Evolutionary conservation across 2,888 invertebrate genomes (phyloP).

Genomic region (Anoncus sp.): DNA sequence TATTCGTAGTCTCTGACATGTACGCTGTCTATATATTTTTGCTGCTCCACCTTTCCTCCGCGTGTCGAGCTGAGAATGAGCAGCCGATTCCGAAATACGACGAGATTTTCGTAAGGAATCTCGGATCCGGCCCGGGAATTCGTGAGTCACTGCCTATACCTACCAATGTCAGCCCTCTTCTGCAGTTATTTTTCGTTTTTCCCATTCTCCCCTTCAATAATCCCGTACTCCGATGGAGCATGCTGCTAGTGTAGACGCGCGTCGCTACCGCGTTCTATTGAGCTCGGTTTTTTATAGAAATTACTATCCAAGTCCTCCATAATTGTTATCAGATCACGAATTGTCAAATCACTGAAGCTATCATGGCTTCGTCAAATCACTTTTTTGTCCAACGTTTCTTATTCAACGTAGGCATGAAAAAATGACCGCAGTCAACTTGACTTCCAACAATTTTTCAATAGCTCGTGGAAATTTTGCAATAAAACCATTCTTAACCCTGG

Average conservation of each 20-base stretch:
- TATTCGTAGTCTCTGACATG: conserved; percentile 47
- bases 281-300: conserved; percentile 6
- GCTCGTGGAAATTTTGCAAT: no score
- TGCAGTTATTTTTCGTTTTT: conserved; percentile 25
- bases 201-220: not conserved
- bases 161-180: conserved; percentile 14
- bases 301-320: not conserved
- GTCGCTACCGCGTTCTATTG: conserved; percentile 1
- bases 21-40: conserved; percentile 43
- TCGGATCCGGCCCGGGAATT: conserved; percentile 36
- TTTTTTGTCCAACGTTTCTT: no score
- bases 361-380: no score
- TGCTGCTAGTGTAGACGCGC: conserved; percentile 13
- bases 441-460: no score
- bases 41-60: not conserved
- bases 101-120: conserved; percentile 53
- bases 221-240: conserved; percentile 19
- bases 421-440: no score
- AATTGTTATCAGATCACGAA: no score
- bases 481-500: no score
- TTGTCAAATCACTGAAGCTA: no score
- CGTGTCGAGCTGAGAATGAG: not conserved
- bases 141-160: conserved; percentile 20
- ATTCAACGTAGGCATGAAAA: no score
- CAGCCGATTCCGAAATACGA: conserved; percentile 30